Evolutionary conservation across 2,797 vertebrate genomes (phyloP).

Genomic region (Lacerta agilis): DNA sequence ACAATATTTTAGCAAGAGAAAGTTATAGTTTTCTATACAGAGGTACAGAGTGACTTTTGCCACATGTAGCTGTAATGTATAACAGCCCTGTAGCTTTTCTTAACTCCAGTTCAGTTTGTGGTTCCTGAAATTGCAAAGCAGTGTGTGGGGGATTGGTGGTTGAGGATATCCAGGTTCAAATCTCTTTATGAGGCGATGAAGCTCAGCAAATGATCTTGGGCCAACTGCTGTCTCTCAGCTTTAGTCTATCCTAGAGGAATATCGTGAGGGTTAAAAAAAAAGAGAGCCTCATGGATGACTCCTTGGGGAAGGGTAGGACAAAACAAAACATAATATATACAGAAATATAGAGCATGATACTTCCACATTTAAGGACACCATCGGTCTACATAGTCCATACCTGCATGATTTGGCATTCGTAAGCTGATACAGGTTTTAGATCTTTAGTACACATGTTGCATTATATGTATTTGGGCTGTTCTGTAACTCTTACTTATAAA

Average conservation of each 20-base stretch:
- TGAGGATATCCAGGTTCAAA: background rate
- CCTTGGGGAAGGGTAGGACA: background rate
- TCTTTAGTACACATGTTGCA: background rate
- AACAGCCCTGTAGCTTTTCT: background rate
- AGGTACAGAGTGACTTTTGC: background rate
- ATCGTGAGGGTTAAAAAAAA: background rate
- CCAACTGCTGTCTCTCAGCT: background rate
- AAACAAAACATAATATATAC: background rate
- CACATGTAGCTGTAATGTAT: background rate
- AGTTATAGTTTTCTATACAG: background rate
- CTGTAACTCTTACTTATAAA: background rate
- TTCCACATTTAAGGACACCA: background rate
- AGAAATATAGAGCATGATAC: no score
- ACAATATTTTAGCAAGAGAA: background rate
- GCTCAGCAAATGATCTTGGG: background rate
- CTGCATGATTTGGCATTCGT: background rate
- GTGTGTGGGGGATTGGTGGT: background rate
- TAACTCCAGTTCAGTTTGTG: background rate
- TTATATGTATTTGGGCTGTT: background rate
- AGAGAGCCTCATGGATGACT: background rate
- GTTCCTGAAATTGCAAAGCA: background rate
- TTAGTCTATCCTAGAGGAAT: background rate
- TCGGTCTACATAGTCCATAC: background rate
- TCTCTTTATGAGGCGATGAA: background rate
- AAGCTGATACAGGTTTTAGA: background rate